Evolutionary conservation across 2,888 invertebrate genomes (phyloP).

Genomic region (Dromius quadrimaculatus): DNA sequence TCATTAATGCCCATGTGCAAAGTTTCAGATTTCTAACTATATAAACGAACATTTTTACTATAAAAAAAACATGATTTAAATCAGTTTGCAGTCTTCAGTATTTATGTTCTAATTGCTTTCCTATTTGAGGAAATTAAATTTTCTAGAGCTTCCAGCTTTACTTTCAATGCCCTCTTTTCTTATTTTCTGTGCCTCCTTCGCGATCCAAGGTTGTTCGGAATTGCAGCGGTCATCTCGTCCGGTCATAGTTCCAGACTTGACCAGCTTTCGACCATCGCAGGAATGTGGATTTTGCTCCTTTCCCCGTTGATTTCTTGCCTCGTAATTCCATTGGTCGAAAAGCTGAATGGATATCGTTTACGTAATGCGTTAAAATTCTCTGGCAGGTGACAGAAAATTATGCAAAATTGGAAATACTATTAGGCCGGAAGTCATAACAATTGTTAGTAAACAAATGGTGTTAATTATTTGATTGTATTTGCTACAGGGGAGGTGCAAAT

Average conservation of each 20-base stretch:
- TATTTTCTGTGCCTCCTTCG: neutral
- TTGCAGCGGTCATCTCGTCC: constrained; percentile 8
- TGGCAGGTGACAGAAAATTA: too few relatives aligned
- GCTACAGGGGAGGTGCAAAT: neutral
- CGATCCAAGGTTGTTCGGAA: constrained; percentile 22
- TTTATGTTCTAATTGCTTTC: too few relatives aligned
- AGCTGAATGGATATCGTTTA: constrained; percentile 23
- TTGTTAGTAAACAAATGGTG: neutral
- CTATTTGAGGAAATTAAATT: too few relatives aligned
- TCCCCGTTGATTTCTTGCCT: constrained; percentile 1
- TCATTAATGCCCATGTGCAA: too few relatives aligned
- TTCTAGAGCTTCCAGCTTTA: too few relatives aligned
- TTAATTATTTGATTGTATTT: neutral
- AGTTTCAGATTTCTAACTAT: too few relatives aligned
- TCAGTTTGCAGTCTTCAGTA: too few relatives aligned
- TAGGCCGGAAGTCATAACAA: neutral
- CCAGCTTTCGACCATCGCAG: constrained; percentile 29
- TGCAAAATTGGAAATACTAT: neutral
- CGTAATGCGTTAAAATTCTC: too few relatives aligned
- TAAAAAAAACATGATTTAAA: too few relatives aligned
- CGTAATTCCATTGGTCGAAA: neutral
- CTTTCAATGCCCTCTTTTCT: neutral
- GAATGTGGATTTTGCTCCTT: constrained; percentile 24
- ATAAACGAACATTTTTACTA: too few relatives aligned
- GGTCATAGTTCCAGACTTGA: constrained; percentile 10